These are phyloP conservation scores for Hesperia comma DNA, from an alignment of 2,888 invertebrate genomes.

Conservation along the genomic window DNA sequence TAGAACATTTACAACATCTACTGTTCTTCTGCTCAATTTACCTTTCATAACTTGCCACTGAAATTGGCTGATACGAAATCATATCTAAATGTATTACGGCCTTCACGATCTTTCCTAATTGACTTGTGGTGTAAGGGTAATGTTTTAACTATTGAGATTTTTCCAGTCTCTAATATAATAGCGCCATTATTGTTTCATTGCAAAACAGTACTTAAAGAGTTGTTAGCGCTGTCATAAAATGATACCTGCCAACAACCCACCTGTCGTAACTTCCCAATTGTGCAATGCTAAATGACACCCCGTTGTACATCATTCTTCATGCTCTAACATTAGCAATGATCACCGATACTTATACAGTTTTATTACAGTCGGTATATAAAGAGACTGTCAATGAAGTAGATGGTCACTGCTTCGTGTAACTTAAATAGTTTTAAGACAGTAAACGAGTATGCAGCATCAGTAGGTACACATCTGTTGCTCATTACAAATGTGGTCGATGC, in stretches of 20 bases:
- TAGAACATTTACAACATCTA: not conserved
- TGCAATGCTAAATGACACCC: conserved; percentile 41
- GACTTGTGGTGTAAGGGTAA: not conserved
- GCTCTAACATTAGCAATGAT: not conserved
- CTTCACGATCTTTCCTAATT: conserved; percentile 2
- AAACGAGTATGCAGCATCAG: too few relatives aligned
- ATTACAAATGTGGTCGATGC: too few relatives aligned
- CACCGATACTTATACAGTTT: not conserved
- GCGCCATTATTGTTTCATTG: not conserved
- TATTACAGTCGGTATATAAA: not conserved
- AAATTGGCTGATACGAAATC: not conserved
- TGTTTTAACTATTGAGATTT: not conserved
- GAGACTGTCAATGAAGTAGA: not conserved
- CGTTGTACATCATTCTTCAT: conserved; percentile 1
- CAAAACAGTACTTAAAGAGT: not conserved
- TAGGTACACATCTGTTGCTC: too few relatives aligned
- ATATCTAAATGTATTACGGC: not conserved
- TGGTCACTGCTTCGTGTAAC: not conserved
- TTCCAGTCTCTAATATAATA: not conserved
- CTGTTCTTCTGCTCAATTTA: not conserved
- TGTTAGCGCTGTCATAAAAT: conserved; percentile 5
- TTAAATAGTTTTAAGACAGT: too few relatives aligned
- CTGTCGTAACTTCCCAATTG: conserved; percentile 43
- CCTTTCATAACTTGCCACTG: not conserved
- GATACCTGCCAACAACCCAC: conserved; percentile 10